Base-by-base conservation (phyloP, 2,888 invertebrate species). In the Calameuta idolon region DNA sequence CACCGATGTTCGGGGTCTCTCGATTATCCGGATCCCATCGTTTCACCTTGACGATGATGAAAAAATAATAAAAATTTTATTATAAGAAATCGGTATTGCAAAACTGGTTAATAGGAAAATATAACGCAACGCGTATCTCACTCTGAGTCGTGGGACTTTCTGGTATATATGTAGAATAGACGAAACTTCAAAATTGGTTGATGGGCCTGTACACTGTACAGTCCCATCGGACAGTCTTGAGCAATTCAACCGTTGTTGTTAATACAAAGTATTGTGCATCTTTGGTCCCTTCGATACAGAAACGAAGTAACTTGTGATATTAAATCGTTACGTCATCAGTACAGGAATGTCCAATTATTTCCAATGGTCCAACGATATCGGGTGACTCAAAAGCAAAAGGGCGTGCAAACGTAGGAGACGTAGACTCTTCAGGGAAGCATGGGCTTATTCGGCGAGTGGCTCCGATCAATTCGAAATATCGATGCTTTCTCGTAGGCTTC, bases 21-120 rank as follows among this genome's bases (percentile, higher is more conserved):
- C 37, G 4, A 37, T 37, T 37, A 37, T 37, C 15, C 12, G 37
- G 15, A 37, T 1, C 37, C 37, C 12, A 37, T 37, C 37, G 37
- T 37, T 23, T 55, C 23, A 23, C 55, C 55, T 3, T 71, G 71
- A 31, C 12, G 15, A 83, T 73, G 73, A 79, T 69, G 55, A 74
- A 69, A 55, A 40, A 12, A 40, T 37, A 80, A 37, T 3, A 30
- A 12, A 30, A 23, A 0, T 71, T 71, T 71, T 71, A 12, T 5
- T 71, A 71, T 31, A 71, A 55, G 55, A 23, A 55, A 55, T 55
- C 55, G 23, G 23, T 23, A 9, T 55, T 55, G 9, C 55, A 9
- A 23, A 55, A 55, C 55, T 55, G 0, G 1, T 15, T 55, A 55
- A 23, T 55, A 15, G 55, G 2, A 55, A 55, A 23, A 3, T 55